These are phyloP conservation scores for Xylota segnis DNA, from an alignment of 2,888 invertebrate species.

Conservation along the genomic window DNA sequence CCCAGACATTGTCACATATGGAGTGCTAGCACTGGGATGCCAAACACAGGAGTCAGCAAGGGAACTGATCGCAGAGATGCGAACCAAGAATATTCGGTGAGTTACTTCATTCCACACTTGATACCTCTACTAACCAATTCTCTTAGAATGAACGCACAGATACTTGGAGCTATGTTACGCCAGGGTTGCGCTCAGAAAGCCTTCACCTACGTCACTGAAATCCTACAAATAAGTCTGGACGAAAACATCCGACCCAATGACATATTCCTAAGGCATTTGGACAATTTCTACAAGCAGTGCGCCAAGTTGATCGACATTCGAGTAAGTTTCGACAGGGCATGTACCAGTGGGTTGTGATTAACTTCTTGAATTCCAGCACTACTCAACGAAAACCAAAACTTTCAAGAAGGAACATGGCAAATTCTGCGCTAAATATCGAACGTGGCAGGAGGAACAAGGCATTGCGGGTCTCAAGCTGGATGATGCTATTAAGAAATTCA, in stretches of 20 bases:
- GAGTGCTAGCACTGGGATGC: slow-evolving; percentile 93
- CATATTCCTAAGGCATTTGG: slow-evolving; percentile 87
- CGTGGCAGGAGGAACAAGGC: slow-evolving; percentile 85
- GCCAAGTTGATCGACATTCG: slow-evolving; percentile 85
- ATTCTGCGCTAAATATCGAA: slow-evolving; percentile 85
- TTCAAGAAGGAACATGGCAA: slow-evolving; percentile 84
- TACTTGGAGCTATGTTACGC: slow-evolving; percentile 90
- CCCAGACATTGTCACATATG: slow-evolving; percentile 93
- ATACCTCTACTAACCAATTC: slow-evolving; percentile 10
- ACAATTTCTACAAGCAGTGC: slow-evolving; percentile 87
- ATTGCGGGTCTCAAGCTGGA: slow-evolving; percentile 83
- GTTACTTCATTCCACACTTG: slow-evolving; percentile 4
- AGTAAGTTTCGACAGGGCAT: slow-evolving; percentile 81
- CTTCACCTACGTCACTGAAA: slow-evolving; percentile 88
- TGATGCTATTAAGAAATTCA: slow-evolving; percentile 84
- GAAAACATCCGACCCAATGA: slow-evolving; percentile 88
- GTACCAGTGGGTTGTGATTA: background rate
- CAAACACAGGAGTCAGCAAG: slow-evolving; percentile 87
- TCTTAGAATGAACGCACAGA: slow-evolving; percentile 89
- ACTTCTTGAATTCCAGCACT: slow-evolving; percentile 82
- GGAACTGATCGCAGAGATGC: slow-evolving; percentile 89
- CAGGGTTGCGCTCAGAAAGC: slow-evolving; percentile 87
- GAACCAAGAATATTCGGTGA: slow-evolving; percentile 88
- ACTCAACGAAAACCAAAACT: slow-evolving; percentile 79
- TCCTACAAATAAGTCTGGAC: slow-evolving; percentile 88